Evolutionary conservation across 2,113 vertebrate genomes (phyloP).

Genomic region (Lampris megalopsis): DNA sequence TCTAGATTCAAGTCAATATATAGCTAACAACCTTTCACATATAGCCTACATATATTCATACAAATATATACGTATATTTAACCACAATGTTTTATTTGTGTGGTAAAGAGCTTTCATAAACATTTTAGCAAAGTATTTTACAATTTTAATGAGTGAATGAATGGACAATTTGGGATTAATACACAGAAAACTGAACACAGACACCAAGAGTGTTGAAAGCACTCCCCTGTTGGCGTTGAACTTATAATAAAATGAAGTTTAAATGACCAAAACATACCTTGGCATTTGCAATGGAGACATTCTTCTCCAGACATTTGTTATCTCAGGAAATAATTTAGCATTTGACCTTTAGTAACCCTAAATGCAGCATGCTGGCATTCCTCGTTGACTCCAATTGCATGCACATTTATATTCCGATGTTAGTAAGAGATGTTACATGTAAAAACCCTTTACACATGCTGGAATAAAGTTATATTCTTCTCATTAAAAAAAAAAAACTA

Average conservation of each 20-base stretch:
- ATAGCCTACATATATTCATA: too few relatives aligned
- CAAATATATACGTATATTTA: too few relatives aligned
- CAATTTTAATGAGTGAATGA: too few relatives aligned
- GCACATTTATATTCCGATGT: slow-evolving; percentile 9
- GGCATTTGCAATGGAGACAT: slow-evolving; percentile 46
- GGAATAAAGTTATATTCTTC: slow-evolving; percentile 10
- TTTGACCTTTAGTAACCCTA: slow-evolving; percentile 30
- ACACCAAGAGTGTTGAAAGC: slow-evolving; percentile 11
- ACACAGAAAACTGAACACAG: slow-evolving; percentile 3
- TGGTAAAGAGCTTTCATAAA: too few relatives aligned
- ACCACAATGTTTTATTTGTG: too few relatives aligned
- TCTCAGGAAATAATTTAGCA: slow-evolving; percentile 25
- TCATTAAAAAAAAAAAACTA: slow-evolving; percentile 31
- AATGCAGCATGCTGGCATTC: slow-evolving; percentile 24
- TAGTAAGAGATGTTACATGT: not conserved
- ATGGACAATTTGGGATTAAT: too few relatives aligned
- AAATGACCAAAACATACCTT: slow-evolving; percentile 26
- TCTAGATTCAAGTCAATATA: too few relatives aligned
- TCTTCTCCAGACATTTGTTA: slow-evolving; percentile 15
- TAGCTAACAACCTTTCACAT: too few relatives aligned
- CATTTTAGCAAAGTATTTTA: too few relatives aligned
- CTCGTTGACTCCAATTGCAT: slow-evolving; percentile 33
- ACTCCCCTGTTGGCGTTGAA: slow-evolving; percentile 18
- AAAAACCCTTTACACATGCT: slow-evolving; percentile 5
- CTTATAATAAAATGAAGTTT: slow-evolving; percentile 44